These are phyloP conservation scores for Caenorhabditis brenneri DNA, from an alignment of 1,140 invertebrate species.

Conservation along the genomic window DNA sequence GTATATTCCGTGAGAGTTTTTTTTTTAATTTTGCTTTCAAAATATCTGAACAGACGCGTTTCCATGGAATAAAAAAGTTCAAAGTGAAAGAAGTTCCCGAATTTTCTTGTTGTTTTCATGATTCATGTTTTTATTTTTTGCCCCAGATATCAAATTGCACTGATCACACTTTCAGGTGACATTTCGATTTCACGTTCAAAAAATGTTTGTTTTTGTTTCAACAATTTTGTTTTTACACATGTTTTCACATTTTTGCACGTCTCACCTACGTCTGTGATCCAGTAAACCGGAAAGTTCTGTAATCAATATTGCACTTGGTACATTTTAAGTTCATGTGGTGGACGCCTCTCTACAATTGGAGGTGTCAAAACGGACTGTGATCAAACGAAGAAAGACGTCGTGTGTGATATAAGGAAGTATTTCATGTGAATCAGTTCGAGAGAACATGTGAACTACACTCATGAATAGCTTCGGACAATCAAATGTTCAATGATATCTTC, in stretches of 20 bases:
- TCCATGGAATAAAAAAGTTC: too few relatives aligned
- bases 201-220: background rate
- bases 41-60: too few relatives aligned
- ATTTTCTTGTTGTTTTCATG: too few relatives aligned
- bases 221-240: background rate
- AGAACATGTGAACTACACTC: constrained; percentile 1
- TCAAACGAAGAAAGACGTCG: background rate
- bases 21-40: too few relatives aligned
- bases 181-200: background rate
- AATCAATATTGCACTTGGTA: background rate
- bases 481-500: constrained; percentile 10
- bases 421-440: background rate
- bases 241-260: background rate
- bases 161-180: background rate
- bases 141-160: background rate
- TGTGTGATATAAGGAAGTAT: background rate
- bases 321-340: background rate
- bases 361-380: background rate
- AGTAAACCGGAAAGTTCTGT: background rate
- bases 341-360: background rate
- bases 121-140: too few relatives aligned
- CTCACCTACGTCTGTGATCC: background rate
- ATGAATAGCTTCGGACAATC: background rate
- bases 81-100: too few relatives aligned
- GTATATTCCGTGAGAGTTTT: too few relatives aligned